Base-by-base conservation (phyloP, 2,888 invertebrate genomes). In the Yponomeuta plumbellus region DNA sequence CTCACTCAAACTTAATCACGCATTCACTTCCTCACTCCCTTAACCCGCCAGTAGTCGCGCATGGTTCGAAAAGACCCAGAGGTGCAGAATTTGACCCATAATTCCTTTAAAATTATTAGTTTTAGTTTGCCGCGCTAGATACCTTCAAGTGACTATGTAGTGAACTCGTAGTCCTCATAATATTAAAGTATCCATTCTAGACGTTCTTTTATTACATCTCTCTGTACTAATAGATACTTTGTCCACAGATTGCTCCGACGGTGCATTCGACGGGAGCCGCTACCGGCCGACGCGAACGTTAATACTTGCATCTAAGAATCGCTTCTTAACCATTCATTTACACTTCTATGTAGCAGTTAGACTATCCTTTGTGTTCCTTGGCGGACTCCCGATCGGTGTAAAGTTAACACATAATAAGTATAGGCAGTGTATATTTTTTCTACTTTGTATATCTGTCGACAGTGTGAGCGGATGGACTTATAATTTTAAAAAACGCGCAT, bases 371-470 rank as follows among this genome's bases (percentile, higher is more conserved):
- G 2, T 52, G 34, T 52, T 17, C 44, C 44, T 69, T 65, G 67
- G 67, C 67, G 61, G 44, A 40, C 68, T 70, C 69, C 70, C 71
- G 70, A 69, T 76, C 76, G 79, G 80, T 82, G 80, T 81, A 76
- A 79, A 80, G 73, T 75, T 78, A 77, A 79, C 80, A 80, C 20
- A 66, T 69, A 65, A 67, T 69, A 52, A 34, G 6, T 34, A 68
- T 68, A 69, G 66, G 83, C 84, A 83, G 78, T 90, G 89, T 90
- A 90, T 86, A 89, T 89, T 88, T 89, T 88, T 88, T 86, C 81
- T 86, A 88, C 85, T 85, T 81, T 86, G 84, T 86, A 87, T 85
- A 89, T 84, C 81, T 75, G 80, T 78, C 84, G 78, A 77, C 75
- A 63, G 73, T 75, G 75, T 75, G 76, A 79, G 81, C 78, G 73